A percentile compares a stretch with the other conserved stretches of the same genome.
Conservation (phyloP, 2,888 invertebrate species). For the Fragum whitleyi region DNA sequence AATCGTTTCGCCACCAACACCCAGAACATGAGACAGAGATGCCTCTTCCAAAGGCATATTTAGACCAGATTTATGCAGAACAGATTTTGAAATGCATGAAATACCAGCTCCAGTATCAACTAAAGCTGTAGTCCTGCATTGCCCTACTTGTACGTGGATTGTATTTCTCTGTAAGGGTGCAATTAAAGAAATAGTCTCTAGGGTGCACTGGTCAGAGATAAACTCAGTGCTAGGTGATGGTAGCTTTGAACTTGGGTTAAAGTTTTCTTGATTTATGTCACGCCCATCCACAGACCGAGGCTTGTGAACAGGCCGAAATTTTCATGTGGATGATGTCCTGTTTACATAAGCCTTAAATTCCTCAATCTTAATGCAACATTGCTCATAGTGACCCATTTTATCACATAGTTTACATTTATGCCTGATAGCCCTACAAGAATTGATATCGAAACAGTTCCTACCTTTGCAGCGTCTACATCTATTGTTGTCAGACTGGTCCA, state of each 20-base stretch:
- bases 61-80: background rate
- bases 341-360: no score
- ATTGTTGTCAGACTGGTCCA: background rate
- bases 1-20: slow-evolving; percentile 2
- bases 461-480: background rate
- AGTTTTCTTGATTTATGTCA: background rate
- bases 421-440: no score
- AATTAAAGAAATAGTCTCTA: slow-evolving; percentile 17
- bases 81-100: slow-evolving; percentile 15
- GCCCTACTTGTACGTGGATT: background rate
- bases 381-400: slow-evolving; percentile 14
- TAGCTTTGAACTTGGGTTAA: background rate
- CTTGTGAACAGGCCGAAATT: no score
- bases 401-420: slow-evolving; percentile 7
- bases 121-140: slow-evolving; percentile 1
- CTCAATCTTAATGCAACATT: no score
- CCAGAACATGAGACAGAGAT: background rate
- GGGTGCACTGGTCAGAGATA: background rate
- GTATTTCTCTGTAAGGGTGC: slow-evolving; percentile 26
- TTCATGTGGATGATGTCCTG: slow-evolving; percentile 4
- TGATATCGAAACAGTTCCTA: slow-evolving; percentile 3
- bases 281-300: slow-evolving; percentile 28
- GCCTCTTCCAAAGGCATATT: background rate
- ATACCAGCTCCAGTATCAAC: no score
- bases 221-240: background rate